These are phyloP conservation scores for Cynaeus angustus DNA, from an alignment of 2,888 invertebrate species.

Conservation along the genomic window DNA sequence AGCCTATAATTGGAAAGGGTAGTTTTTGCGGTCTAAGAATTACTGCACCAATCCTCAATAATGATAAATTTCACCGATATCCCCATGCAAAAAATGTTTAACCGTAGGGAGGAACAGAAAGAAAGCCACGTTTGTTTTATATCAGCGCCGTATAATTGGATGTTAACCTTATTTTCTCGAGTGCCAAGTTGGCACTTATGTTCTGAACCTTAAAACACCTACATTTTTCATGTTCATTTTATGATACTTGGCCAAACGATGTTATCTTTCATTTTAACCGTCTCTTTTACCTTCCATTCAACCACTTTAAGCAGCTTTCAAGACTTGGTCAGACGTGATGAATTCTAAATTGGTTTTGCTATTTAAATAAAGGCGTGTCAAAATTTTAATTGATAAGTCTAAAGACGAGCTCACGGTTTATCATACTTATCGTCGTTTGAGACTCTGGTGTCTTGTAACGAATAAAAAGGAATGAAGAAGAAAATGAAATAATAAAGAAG, in stretches of 20 bases:
- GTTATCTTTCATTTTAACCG: slow-evolving; percentile 9
- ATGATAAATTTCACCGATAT: background rate
- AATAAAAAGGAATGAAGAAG: slow-evolving; percentile 7
- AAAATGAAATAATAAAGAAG: slow-evolving; percentile 12
- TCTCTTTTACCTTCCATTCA: background rate
- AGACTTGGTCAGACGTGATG: background rate
- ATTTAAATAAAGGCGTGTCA: slow-evolving; percentile 21
- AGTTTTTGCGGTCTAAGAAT: background rate
- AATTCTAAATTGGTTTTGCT: slow-evolving; percentile 7
- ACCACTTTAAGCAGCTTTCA: background rate
- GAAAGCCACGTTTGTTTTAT: background rate
- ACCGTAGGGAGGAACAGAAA: background rate
- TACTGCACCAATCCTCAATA: background rate
- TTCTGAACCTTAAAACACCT: background rate
- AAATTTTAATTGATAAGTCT: slow-evolving; percentile 10
- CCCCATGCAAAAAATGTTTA: background rate
- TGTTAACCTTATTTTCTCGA: background rate
- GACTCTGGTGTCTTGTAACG: background rate
- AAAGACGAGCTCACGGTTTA: background rate
- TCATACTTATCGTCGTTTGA: background rate
- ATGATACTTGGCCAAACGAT: background rate
- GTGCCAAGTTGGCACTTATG: background rate
- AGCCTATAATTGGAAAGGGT: no score
- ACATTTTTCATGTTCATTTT: slow-evolving; percentile 11
- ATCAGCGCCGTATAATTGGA: background rate